Evolutionary conservation across 2,113 vertebrate genomes (phyloP), one percentile per base, ranked within the genome.

Genomic region (Phyllostomus discolor): DNA sequence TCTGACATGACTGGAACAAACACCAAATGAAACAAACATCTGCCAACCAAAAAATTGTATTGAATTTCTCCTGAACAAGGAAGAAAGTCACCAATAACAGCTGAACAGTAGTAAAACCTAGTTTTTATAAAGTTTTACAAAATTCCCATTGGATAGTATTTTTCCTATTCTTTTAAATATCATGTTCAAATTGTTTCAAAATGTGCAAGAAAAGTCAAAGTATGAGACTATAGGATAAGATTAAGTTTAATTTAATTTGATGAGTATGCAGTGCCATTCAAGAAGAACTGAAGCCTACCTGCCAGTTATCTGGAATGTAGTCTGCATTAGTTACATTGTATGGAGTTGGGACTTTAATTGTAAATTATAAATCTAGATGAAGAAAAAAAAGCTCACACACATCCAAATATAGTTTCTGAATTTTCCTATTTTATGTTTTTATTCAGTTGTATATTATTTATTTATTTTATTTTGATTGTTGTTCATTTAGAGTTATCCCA

Each of bases 11-110:
- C 82, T 97, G 70, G 79, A 98, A 90, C 78, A 96, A 93, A 97
- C 72, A 64, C 46, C 41, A 92, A 93, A 95, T 84, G 33, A 92
- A 97, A 97, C 90, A 90, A 94, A 41, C 38, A 41, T 41, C 96
- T 96, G 88, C 84, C 91, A 90, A 96, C 93, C 82, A 50, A 91
- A 86, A 97, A 97, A 95, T 46, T 67, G 17, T 96, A 92, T 95
- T 93, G 96, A 92, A 90, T 46, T 6, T 46, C 50, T 85, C 20
- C 70, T 79, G 91, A 93, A 93, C 73, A 87, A 89, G 95, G 66
- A 95, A 66, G 78, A 54, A 92, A 90, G 52, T 72, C 28, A 76
- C 31, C 80, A 94, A 83, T 52, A 69, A 96, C 85, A 96, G 81
- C 43, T 83, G 93, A 97, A 90, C 28, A 79, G 69, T 50, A 73